Conservation (phyloP, 2,113 vertebrate genomes). For the Apistogramma diplotaenia region DNA sequence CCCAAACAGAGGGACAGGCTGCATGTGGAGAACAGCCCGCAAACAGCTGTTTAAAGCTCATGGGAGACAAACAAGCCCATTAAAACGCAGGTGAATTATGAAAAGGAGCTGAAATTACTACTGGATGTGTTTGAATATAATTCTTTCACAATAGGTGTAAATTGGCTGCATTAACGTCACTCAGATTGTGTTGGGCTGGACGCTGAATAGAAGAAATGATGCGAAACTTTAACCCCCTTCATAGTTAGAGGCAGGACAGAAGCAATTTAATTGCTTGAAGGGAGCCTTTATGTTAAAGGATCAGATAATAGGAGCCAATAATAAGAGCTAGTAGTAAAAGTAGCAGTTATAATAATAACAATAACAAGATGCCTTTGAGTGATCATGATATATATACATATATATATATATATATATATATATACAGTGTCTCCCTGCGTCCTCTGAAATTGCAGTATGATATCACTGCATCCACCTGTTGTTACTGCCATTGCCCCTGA, state of each 20-base stretch:
- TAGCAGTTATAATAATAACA: not conserved
- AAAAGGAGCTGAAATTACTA: not conserved
- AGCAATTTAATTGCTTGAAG: not conserved
- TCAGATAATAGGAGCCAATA: not conserved
- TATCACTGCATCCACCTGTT: constrained; percentile 34
- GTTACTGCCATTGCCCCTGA: not conserved
- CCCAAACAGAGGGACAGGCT: not conserved
- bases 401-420: too few relatives aligned
- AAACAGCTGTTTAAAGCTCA: not conserved
- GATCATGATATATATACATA: too few relatives aligned
- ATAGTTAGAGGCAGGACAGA: not conserved
- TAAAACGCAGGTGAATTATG: not conserved
- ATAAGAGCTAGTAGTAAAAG: not conserved
- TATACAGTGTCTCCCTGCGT: too few relatives aligned
- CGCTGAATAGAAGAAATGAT: not conserved
- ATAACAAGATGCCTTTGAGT: not conserved
- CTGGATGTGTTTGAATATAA: not conserved
- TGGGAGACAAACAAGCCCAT: not conserved
- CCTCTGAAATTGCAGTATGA: too few relatives aligned
- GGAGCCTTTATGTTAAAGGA: not conserved
- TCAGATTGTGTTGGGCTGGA: not conserved
- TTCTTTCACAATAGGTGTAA: not conserved
- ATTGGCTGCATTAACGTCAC: not conserved
- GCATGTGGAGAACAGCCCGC: not conserved
- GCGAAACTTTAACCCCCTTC: not conserved